These are phyloP conservation scores for Ciconia nigra DNA, from an alignment of 2,797 vertebrate genomes.

Conservation along the genomic window DNA sequence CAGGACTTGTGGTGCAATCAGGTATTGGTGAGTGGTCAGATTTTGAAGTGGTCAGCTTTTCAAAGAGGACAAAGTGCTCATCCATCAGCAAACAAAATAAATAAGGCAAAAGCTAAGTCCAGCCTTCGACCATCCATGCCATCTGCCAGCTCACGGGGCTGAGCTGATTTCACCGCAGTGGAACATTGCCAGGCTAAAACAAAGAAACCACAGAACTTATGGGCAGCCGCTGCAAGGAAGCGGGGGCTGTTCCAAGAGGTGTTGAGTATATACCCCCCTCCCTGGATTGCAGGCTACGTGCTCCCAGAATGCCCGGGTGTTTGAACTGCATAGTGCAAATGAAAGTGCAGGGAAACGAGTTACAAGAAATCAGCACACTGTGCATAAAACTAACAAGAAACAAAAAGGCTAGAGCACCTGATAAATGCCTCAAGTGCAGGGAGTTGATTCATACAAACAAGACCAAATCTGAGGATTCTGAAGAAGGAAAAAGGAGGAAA, in stretches of 20 bases:
- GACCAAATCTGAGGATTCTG: background rate
- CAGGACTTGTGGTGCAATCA: background rate
- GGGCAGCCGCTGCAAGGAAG: background rate
- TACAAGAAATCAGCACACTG: background rate
- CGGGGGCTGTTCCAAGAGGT: background rate
- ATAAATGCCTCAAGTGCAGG: background rate
- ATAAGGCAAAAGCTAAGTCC: background rate
- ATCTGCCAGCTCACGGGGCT: background rate
- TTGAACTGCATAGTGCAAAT: background rate
- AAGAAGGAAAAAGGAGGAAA: background rate
- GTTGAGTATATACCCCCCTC: background rate
- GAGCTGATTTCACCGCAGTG: background rate
- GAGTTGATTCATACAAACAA: background rate
- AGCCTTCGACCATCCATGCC: background rate
- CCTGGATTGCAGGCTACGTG: background rate
- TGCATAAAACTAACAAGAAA: background rate
- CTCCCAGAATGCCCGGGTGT: background rate
- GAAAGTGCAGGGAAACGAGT: background rate
- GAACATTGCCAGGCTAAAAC: background rate
- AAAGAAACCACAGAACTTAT: background rate
- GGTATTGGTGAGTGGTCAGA: background rate
- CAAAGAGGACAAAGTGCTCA: slow-evolving; percentile 16
- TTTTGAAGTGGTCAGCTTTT: background rate
- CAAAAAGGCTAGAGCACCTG: background rate
- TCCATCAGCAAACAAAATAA: background rate